Evolutionary conservation across 2,888 invertebrate species (phyloP).

Genomic region (Sminthurides aquaticus): DNA sequence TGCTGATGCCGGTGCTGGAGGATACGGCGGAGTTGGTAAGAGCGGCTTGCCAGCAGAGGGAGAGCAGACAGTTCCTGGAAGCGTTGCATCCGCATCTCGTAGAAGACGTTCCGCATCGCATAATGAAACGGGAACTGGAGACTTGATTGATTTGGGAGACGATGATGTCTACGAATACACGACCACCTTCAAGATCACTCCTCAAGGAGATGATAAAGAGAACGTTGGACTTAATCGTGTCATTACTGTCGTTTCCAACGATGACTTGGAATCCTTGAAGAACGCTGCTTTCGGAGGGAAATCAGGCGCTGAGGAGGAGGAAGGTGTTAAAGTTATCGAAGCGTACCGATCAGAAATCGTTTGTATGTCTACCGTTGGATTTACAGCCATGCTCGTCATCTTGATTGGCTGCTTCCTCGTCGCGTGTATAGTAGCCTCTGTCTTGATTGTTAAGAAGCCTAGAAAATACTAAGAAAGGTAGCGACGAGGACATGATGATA

Average conservation of each 20-base stretch:
- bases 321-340: constrained; percentile 37
- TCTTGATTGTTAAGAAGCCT: constrained; percentile 68
- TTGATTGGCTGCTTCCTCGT: constrained; percentile 72
- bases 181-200: constrained; percentile 46
- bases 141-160: constrained; percentile 30
- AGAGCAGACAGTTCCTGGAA: constrained; percentile 59
- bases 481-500: background rate
- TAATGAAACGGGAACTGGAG: constrained; percentile 27
- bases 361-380: constrained; percentile 74
- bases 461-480: constrained; percentile 19
- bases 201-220: constrained; percentile 49
- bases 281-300: constrained; percentile 19
- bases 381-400: constrained; percentile 75
- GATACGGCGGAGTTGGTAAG: constrained; percentile 35
- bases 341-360: constrained; percentile 34
- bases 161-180: constrained; percentile 39
- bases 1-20: constrained; percentile 30
- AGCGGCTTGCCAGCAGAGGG: constrained; percentile 48
- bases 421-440: constrained; percentile 77
- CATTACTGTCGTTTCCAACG: constrained; percentile 73
- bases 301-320: constrained; percentile 23
- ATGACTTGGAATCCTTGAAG: constrained; percentile 26
- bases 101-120: constrained; percentile 49
- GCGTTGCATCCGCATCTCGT: constrained; percentile 48
- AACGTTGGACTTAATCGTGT: constrained; percentile 82